phyloP scores from a whole-genome alignment of 2,113 vertebrate species.

The Esox niger region DNA sequence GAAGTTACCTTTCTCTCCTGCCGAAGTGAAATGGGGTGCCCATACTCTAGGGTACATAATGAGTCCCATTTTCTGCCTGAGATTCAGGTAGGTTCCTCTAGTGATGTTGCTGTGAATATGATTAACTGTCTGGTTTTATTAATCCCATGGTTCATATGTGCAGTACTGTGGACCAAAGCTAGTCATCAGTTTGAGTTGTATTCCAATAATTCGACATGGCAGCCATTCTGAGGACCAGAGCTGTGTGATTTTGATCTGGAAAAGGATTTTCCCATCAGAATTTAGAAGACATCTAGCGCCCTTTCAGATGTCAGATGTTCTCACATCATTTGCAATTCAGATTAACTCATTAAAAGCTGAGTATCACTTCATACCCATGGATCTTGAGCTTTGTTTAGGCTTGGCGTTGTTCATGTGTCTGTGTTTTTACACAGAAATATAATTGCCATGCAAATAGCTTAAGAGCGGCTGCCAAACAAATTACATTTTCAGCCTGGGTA shows the following conservation, averaged over 20 bases:
- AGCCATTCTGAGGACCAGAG: neutral
- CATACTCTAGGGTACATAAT: constrained; percentile 26
- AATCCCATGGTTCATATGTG: too few species aligned
- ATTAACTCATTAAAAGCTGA: constrained; percentile 35
- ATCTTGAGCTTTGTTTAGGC: constrained; percentile 34
- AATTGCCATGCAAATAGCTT: constrained; percentile 57
- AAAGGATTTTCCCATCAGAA: neutral
- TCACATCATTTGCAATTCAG: constrained; percentile 59
- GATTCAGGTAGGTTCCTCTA: too few species aligned
- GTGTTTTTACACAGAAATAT: constrained; percentile 36
- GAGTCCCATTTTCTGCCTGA: too few species aligned
- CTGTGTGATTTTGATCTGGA: constrained; percentile 12
- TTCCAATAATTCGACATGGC: neutral
- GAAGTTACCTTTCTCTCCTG: constrained; percentile 7
- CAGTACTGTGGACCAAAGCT: too few species aligned
- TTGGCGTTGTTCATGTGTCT: constrained; percentile 42
- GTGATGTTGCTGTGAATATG: too few species aligned
- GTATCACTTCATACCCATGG: constrained; percentile 57
- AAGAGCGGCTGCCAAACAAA: constrained; percentile 36
- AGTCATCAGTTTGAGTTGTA: too few species aligned
- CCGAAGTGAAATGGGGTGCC: constrained; percentile 17
- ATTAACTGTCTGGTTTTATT: too few species aligned
- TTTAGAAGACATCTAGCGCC: constrained; percentile 1
- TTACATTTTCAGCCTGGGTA: constrained; percentile 28
- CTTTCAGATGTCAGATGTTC: constrained; percentile 43